Percentiles rank a stretch among this genome's conserved stretches.
These are phyloP conservation scores for Astreopora myriophthalma DNA, from an alignment of 64 coral and sea anemone species.

Conservation along the genomic window DNA sequence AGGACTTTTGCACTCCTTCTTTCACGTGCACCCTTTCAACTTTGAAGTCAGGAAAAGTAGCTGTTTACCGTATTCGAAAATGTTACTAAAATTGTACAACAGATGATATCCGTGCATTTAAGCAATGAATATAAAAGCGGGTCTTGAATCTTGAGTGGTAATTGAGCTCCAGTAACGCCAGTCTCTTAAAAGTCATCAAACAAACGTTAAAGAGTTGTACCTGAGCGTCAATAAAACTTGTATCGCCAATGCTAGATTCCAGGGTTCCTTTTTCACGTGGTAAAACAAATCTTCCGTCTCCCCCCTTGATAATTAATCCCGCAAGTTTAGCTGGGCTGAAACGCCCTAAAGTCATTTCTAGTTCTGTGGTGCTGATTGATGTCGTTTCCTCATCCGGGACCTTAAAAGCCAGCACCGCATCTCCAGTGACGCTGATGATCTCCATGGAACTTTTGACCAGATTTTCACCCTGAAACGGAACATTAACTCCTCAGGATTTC, in stretches of 20 bases:
- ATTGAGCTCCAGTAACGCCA: too few species aligned
- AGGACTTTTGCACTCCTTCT: too few species aligned
- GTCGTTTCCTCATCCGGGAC: background rate
- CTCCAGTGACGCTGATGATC: background rate
- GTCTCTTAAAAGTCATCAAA: background rate
- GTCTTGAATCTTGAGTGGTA: too few species aligned
- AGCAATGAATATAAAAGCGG: too few species aligned
- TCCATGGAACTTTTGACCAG: background rate
- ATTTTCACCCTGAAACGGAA: background rate
- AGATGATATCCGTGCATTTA: too few species aligned
- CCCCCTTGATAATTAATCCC: background rate
- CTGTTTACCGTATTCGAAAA: too few species aligned
- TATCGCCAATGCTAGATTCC: background rate
- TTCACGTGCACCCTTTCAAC: too few species aligned
- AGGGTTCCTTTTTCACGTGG: background rate
- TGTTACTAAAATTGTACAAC: too few species aligned
- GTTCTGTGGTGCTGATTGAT: background rate
- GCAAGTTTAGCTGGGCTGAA: background rate
- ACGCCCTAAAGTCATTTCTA: constrained; percentile 16
- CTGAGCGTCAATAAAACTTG: background rate
- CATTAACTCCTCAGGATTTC: background rate
- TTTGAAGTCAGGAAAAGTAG: too few species aligned
- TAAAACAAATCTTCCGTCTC: background rate
- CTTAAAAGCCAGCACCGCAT: background rate
- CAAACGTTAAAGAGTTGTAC: background rate